These are phyloP conservation scores for Pterois miles DNA, from an alignment of 2,797 vertebrate genomes.

Conservation along the genomic window DNA sequence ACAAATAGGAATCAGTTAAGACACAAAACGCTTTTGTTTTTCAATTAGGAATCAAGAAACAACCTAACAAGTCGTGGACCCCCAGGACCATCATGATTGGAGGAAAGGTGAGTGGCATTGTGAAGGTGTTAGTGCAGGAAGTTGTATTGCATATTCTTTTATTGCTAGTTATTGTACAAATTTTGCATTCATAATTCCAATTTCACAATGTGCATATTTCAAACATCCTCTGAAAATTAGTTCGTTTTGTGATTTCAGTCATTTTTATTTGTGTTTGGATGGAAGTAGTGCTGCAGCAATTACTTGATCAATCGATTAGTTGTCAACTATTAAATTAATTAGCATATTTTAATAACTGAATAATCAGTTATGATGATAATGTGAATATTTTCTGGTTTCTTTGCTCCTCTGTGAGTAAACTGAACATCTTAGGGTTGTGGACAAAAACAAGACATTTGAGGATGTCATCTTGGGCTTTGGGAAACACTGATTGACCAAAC, in stretches of 20 bases:
- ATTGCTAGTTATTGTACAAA: not conserved
- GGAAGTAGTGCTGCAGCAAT: accelerated
- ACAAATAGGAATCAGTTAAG: not conserved
- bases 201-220: not conserved
- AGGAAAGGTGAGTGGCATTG: conserved; percentile 82
- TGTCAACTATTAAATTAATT: too few relatives aligned
- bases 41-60: conserved; percentile 88
- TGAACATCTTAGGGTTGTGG: too few relatives aligned
- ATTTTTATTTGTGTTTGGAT: not conserved
- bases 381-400: too few relatives aligned
- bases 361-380: too few relatives aligned
- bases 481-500: accelerated
- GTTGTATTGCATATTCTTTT: not conserved
- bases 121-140: not conserved
- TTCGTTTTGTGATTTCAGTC: not conserved
- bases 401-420: too few relatives aligned
- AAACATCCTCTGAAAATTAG: not conserved
- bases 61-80: conserved; percentile 87
- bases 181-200: too few relatives aligned
- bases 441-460: accelerated
- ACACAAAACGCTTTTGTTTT: not conserved
- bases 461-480: accelerated
- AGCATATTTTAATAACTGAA: too few relatives aligned
- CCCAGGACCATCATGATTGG: conserved; percentile 93
- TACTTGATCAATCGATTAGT: accelerated